Conservation (phyloP, 2,797 vertebrate species). For the Phrynocephalus vlangalii region DNA sequence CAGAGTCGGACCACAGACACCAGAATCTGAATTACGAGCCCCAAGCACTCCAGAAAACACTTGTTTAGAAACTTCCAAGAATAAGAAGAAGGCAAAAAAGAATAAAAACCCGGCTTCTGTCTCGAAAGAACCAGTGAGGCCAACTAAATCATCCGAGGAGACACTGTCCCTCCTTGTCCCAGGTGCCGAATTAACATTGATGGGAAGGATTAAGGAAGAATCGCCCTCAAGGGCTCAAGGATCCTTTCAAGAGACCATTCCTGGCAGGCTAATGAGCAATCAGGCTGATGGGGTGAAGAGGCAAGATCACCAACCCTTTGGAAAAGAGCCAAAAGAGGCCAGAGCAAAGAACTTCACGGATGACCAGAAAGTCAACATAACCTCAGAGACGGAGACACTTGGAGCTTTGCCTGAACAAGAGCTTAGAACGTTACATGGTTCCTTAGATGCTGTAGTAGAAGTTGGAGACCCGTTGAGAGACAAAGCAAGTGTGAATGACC, state of each 20-base stretch:
- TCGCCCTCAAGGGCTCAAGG: constrained; percentile 24
- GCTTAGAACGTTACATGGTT: background rate
- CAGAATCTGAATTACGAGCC: constrained; percentile 11
- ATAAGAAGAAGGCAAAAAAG: constrained; percentile 62
- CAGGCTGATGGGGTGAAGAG: background rate
- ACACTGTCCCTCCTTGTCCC: constrained; percentile 39
- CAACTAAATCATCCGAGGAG: constrained; percentile 36
- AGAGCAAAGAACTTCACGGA: background rate
- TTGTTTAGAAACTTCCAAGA: constrained; percentile 44
- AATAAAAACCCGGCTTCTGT: constrained; percentile 51
- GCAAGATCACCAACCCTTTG: background rate
- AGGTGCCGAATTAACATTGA: constrained; percentile 48
- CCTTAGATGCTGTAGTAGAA: background rate
- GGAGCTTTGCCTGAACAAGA: background rate
- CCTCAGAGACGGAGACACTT: background rate
- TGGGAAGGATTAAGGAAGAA: constrained; percentile 41
- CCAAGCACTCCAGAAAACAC: background rate
- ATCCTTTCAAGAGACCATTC: background rate
- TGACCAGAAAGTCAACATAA: background rate
- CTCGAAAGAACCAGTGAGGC: constrained; percentile 26
- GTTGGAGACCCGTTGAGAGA: constrained; percentile 40
- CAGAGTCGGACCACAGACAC: constrained; percentile 8
- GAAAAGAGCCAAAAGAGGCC: background rate
- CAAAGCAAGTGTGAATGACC: background rate
- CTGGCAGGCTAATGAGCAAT: background rate